Base-by-base conservation (phyloP, 2,113 vertebrate genomes). In the Micronisus gabar region DNA sequence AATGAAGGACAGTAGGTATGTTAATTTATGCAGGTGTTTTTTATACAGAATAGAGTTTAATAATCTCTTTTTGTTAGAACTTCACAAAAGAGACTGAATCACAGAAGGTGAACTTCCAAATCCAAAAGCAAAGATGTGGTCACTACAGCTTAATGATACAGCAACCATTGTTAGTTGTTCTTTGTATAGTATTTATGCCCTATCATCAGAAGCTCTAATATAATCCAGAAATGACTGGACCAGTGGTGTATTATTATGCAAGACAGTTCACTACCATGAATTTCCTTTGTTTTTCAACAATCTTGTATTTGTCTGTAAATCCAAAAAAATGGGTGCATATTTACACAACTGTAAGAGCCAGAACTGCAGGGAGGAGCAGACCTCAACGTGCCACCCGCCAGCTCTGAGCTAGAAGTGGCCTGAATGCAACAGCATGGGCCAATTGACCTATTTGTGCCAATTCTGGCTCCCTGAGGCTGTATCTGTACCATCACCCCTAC, bases 401-500 rank as follows among this genome's bases (percentile, higher is more conserved):
- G n/a, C 34, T 56, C 62, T 5, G 70, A 81, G 68, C 32, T 4
- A 1, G 50, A 45, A 55, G 73, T 0, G 15, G 9, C 79, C 56
- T 7, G 62, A 86, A 75, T 0, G 29, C 63, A 34, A 1, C 56
- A 41, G 71, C 22, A 14, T 3, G 5, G 52, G n/a, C 74, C 2
- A 20, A 59, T 0, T 36, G 68, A 56, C n/a, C 47, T 1, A 2
- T 3, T 12, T 13, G 58, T 1, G 48, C 71, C 48, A 14, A 3
- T 25, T 23, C 40, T 48, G 15, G 43, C 47, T 59, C 22, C 34
- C 13, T 1, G 11, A 12, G 55, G 61, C 81, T 22, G 38, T 3
- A 10, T 4, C n/a, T 2, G 3, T 58, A 15, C 63, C 34, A 1
- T 27, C 6, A 34, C 48, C 58, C 1, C 0, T 10, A 20, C 41